phyloP scores from a whole-genome alignment of 2,888 invertebrate species.

The Drosophila anomelani region DNA sequence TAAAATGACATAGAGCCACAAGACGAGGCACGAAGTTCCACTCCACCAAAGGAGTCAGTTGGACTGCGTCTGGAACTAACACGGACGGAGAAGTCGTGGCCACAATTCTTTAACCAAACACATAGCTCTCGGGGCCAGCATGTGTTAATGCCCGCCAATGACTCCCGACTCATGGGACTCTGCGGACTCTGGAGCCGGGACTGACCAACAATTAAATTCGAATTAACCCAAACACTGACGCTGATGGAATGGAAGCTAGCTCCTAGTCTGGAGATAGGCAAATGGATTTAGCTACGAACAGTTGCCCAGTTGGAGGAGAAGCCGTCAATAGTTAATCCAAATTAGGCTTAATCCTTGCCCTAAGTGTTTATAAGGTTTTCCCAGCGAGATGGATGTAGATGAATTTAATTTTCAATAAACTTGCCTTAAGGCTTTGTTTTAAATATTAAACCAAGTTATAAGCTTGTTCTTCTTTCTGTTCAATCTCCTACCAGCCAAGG shows the following conservation, averaged over 20 bases:
- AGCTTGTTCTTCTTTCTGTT: not conserved
- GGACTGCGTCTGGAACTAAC: constrained; percentile 8
- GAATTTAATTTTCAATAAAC: not conserved
- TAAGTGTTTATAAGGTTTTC: constrained; percentile 1
- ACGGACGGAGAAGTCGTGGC: constrained; percentile 43
- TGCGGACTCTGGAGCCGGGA: not conserved
- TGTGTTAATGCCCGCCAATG: constrained; percentile 62
- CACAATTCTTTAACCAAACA: constrained; percentile 70
- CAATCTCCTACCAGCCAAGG: not conserved
- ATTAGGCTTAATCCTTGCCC: constrained; percentile 3
- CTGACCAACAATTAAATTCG: constrained; percentile 82
- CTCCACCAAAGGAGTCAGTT: constrained; percentile 37
- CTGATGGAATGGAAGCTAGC: constrained; percentile 27
- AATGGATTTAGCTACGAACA: constrained; percentile 37
- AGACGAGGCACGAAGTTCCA: constrained; percentile 58
- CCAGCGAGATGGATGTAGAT: no score
- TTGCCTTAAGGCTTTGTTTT: not conserved
- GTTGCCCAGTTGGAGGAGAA: constrained; percentile 18
- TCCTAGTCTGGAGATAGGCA: constrained; percentile 24
- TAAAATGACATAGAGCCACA: constrained; percentile 74
- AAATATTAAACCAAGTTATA: not conserved
- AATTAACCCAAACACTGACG: constrained; percentile 80
- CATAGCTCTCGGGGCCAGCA: constrained; percentile 54
- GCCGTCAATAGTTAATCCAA: constrained; percentile 17
- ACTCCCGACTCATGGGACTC: constrained; percentile 10